Evolutionary conservation across 2,113 vertebrate species (phyloP).

Genomic region (Tychaedon coryphoeus): DNA sequence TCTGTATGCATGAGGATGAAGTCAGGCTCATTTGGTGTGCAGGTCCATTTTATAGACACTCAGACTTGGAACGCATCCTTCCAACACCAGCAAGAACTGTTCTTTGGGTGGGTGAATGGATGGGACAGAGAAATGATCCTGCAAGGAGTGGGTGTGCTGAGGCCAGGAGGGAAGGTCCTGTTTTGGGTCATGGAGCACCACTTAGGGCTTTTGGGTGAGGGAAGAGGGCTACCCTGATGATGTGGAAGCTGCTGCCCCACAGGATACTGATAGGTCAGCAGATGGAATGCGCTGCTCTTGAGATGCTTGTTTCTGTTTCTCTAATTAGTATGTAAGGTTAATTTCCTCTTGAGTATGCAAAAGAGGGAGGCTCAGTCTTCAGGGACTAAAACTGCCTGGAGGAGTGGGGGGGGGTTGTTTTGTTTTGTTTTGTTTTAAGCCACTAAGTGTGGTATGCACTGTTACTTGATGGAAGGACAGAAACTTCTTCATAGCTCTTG

Average conservation of each 20-base stretch:
- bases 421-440: neutral
- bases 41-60: neutral
- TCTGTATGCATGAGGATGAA: neutral
- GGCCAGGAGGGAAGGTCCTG: neutral
- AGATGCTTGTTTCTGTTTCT: neutral
- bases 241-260: accelerated
- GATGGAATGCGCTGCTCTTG: neutral
- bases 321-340: neutral
- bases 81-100: accelerated
- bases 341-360: neutral
- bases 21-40: neutral
- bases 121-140: neutral
- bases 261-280: neutral
- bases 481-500: neutral
- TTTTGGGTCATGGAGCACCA: accelerated
- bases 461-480: neutral
- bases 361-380: neutral
- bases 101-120: neutral
- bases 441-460: neutral
- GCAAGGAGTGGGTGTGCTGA: accelerated
- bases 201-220: neutral
- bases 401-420: neutral
- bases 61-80: neutral
- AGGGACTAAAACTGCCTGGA: neutral
- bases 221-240: neutral